Evolutionary conservation across 2,797 vertebrate genomes (phyloP), one percentile per base, ranked within the genome.

Genomic region (Sebastes itinus): DNA sequence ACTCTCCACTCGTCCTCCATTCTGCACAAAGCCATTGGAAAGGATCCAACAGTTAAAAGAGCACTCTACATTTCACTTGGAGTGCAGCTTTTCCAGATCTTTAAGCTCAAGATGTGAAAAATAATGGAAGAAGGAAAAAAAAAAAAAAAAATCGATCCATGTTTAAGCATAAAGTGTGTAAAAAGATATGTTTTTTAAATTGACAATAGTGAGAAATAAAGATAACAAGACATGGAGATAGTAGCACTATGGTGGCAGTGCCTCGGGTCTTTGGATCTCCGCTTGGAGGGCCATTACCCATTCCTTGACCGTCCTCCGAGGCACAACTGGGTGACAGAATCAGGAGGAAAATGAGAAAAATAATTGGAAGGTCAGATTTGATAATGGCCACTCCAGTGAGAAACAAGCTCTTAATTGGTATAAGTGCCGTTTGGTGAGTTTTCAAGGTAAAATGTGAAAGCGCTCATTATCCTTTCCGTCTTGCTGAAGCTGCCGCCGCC

Each of bases 281-380:
- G 85, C 85, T 88, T 66, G 60, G 72, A 74, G 84, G 77, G 86
- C 90, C 87, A 94, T 95, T 94, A 95, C 73, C 83, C 79, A 92
- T 94, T 92, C 87, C 77, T 81, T 83, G 81, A 85, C 83, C 78
- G 81, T 94, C 88, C 89, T 90, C 85, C 32, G 78, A 67, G 86
- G 85, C 86, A 71, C 81, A 77, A 74, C 35, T 52, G 85, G 94
- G 94, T 95, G 93, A 95, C 91, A 89, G 86, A 94, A 95, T 89
- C 85, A 83, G 81, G 89, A 84, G 77, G 73, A 90, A 93, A 96
- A 95, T 94, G 91, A 94, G 91, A 90, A 89, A 96, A 95, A 95
- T 96, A 96, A 96, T 95, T 96, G 95, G 95, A 95, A 95, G 95
- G 95, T 96, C 95, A 96, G 91, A 94, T 95, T 94, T 94, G 92